Base-by-base conservation (phyloP, 2,797 vertebrate genomes). In the Hippocampus kuda region DNA sequence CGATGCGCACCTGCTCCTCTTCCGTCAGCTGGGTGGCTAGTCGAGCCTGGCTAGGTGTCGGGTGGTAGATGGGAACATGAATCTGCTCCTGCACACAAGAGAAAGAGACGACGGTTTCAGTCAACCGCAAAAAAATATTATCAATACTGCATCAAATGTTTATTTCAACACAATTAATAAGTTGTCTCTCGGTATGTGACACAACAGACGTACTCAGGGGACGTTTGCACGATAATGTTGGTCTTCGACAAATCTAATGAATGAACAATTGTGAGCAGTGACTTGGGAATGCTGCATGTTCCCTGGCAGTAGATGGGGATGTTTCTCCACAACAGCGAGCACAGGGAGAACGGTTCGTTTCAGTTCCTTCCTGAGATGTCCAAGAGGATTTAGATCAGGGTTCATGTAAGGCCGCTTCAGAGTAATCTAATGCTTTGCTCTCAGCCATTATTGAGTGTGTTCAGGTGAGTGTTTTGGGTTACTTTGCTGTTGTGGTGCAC, bases 21-120 rank as follows among this genome's bases (percentile, higher is more conserved):
- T 94, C 93, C 0, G 93, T 94, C 81, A 94, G 85, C 88, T 94
- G 93, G 4, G 92, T 92, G 77, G 93, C 93, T 75, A 94, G 84
- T 2, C 92, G 86, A 20, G 91, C 81, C 81, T 94, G 93, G 75
- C 91, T 92, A 56, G 93, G 93, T 0, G 92, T 93, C 2, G 92
- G 93, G 75, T 94, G 93, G 75, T 93, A 94, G 69, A 93, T 83
- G 0, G 92, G 93, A 73, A 93, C 87, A n/a, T 91, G 85, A 63
- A 86, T 87, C 70, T 89, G 91, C 71, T 93, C 93, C 93, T 94
- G 73, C 16, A 70, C 11, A 41, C 20, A 76, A 38, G 53, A 71
- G n/a, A 22, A 51, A 46, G 12, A 72, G 3, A 68, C 69, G 66
- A 51, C 7, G 49, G 49, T 20, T 51, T 51, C 49, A 51, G 49